Conservation (phyloP, 2,797 vertebrate species). For the Gymnothorax reevesii region DNA sequence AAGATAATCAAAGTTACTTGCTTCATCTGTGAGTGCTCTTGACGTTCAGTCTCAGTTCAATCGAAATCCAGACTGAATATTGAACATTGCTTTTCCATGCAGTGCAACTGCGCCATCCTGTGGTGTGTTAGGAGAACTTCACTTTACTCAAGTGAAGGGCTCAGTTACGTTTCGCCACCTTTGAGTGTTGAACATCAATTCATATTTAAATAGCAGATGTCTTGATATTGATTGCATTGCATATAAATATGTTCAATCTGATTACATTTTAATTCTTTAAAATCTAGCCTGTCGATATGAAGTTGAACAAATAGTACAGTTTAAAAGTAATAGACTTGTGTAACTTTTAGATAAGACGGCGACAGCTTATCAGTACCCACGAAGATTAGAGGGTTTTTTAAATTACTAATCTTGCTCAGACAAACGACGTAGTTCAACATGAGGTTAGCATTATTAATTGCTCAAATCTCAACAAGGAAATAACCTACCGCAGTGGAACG, state of each 20-base stretch:
- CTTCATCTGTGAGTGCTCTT: too few relatives aligned
- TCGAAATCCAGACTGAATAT: background rate
- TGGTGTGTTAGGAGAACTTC: conserved; percentile 52
- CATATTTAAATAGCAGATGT: background rate
- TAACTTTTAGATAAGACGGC: background rate
- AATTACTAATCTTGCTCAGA: background rate
- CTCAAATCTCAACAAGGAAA: background rate
- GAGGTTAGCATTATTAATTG: background rate
- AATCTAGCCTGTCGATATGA: background rate
- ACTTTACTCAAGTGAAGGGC: background rate
- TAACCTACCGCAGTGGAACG: background rate
- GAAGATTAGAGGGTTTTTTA: background rate
- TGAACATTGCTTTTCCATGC: background rate
- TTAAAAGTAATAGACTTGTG: background rate
- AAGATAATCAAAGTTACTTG: too few relatives aligned
- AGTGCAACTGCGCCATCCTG: conserved; percentile 55
- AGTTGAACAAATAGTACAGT: background rate
- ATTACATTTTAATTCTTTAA: background rate
- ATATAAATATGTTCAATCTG: too few relatives aligned
- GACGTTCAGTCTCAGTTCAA: background rate
- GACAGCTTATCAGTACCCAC: background rate
- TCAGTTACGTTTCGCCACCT: conserved; percentile 15
- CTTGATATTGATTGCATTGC: background rate
- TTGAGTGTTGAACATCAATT: background rate
- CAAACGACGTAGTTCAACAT: background rate